Conservation (phyloP, 92 coral and sea anemone genomes). For the Palythoa grandiflora region DNA sequence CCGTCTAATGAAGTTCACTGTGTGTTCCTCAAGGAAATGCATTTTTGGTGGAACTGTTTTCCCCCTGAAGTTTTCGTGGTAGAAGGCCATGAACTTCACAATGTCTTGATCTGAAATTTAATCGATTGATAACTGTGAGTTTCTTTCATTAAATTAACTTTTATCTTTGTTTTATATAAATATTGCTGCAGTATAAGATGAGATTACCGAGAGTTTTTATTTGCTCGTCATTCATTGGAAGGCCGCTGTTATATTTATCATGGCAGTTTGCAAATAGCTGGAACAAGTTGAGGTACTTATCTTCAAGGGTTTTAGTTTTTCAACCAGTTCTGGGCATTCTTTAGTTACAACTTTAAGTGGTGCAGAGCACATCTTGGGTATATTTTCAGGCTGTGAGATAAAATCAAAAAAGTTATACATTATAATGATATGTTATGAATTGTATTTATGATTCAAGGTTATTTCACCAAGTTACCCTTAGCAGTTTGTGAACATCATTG, state of each 20-base stretch:
- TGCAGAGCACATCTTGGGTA: conserved; percentile 25
- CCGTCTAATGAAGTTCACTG: conserved; percentile 7
- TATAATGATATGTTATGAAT: not conserved
- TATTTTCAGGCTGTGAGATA: conserved; percentile 32
- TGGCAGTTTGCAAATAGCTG: conserved; percentile 19
- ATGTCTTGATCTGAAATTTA: conserved; percentile 21
- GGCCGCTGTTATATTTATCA: conserved; percentile 7
- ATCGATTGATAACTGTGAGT: not conserved
- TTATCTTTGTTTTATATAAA: not conserved
- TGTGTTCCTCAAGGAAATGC: conserved; percentile 29
- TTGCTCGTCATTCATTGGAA: conserved; percentile 27
- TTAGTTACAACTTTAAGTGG: conserved; percentile 12
- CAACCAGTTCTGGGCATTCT: conserved; percentile 32
- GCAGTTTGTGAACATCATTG: conserved; percentile 39
- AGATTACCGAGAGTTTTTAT: conserved; percentile 11
- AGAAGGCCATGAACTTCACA: conserved; percentile 35
- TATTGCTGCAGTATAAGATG: not conserved
- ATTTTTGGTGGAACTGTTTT: conserved; percentile 30
- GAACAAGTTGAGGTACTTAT: conserved; percentile 25
- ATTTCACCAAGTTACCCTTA: conserved; percentile 24
- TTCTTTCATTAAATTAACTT: not conserved
- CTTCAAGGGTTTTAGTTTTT: conserved; percentile 13
- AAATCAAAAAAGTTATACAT: not conserved
- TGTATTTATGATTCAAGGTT: not conserved
- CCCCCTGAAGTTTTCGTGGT: conserved; percentile 17